Evolutionary conservation across 2,113 vertebrate genomes (phyloP), one percentile per base, ranked within the genome.

Genomic region (Electrona antarctica): DNA sequence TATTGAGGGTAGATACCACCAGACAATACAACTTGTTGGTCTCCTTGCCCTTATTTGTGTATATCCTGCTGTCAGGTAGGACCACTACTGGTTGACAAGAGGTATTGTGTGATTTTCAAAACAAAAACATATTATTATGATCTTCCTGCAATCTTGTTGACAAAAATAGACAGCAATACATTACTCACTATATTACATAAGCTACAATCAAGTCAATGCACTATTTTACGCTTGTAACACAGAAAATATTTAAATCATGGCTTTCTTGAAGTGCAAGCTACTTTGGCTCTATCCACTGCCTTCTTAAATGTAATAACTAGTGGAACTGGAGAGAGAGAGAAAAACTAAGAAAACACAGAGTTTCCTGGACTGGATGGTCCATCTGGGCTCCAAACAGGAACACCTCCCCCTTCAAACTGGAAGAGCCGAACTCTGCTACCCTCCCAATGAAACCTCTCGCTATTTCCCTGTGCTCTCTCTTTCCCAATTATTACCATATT

Each of bases 141-240:
- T 41, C 33, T 41, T 41, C 33, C 33, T 41, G 33, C 5, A 41
- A 41, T 41, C 33, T 4, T 41, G 5, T 41, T 41, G 5, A 28
- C 57, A 75, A 33, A 78, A 83, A 81, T 57, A 58, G 60, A 74
- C 81, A 78, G 59, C 63, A 60, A 52, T 64, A 73, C 14, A 62
- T 0, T 46, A 59, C 73, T 78, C 58, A 68, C 50, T 48, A 46
- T 61, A 64, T 83, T 78, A 69, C 61, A 55, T 70, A 76, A 72
- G 63, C 82, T 55, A 47, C 29, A 3, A 6, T 62, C 8, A 8
- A 67, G 47, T 76, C 76, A 66, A 81, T 86, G 61, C 79, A 76
- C 85, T 84, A 86, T 85, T 86, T 89, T 76, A 45, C 68, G 66
- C 71, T 56, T 66, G 77, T 41, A 80, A 58, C 54, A 61, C 67